phyloP scores from a whole-genome alignment of 1,140 invertebrate genomes.

The Anadara kagoshimensis region DNA sequence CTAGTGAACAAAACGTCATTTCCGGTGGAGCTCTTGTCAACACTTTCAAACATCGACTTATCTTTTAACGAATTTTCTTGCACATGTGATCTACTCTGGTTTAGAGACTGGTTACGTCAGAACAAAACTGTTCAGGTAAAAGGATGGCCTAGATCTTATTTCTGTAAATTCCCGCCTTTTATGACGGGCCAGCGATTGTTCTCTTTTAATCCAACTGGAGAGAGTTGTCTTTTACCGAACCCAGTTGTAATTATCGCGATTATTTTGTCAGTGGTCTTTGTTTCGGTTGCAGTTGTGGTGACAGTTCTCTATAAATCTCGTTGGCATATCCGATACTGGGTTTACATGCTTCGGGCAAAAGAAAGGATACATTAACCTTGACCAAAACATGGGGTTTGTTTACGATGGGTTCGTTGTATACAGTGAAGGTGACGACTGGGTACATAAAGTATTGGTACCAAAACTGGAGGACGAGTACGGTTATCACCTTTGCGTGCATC shows the following conservation, averaged over 20 bases:
- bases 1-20: constrained; percentile 19
- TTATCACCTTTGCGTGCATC: constrained; percentile 39
- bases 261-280: not conserved
- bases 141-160: not conserved
- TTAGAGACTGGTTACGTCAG: constrained; percentile 10
- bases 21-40: not conserved
- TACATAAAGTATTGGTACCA: constrained; percentile 6
- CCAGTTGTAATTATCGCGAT: not conserved
- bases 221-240: not conserved
- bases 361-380: constrained; percentile 1
- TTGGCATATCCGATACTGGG: constrained; percentile 37
- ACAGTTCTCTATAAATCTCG: constrained; percentile 7
- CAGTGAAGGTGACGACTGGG: constrained; percentile 39
- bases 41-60: constrained; percentile 11
- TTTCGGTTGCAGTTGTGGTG: not conserved
- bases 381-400: constrained; percentile 1
- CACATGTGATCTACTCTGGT: constrained; percentile 23
- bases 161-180: constrained; percentile 10
- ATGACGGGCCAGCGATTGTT: not conserved
- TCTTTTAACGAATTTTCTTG: constrained; percentile 25
- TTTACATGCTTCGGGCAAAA: constrained; percentile 13
- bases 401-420: constrained; percentile 47
- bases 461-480: constrained; percentile 31
- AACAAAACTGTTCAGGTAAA: not conserved
- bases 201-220: not conserved